Base-by-base conservation (phyloP, 2,888 invertebrate genomes). In the Stenolophus ochropezus region DNA sequence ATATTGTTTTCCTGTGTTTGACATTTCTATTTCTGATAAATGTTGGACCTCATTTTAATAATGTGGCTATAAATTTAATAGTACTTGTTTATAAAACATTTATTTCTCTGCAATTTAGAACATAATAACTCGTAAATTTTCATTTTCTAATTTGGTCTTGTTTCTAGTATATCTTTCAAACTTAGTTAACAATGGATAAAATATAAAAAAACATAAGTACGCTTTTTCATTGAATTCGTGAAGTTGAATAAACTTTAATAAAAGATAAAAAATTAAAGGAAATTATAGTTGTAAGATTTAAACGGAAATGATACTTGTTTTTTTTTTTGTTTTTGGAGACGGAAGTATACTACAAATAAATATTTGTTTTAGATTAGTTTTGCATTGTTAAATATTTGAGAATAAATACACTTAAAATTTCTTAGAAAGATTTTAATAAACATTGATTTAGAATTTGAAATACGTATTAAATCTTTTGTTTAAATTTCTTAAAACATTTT, bases 11-110 rank as follows among this genome's bases (percentile, higher is more conserved):
- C 14, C 25, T 25, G n/a, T 61, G 25, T 61, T 61, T 61, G 25
- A 27, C 25, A 23, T 61, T 23, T 61, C 25, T 20, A 8, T 56
- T 56, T 20, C 23, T 61, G 25, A 61, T 25, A 61, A 25, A 61
- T 61, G 25, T 11, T 61, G 61, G 23, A 25, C 25, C 25, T 61
- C 23, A 61, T 25, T 61, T 61, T 61, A 14, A 61, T 61, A 61
- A 61, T 61, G 61, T n/a, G 4, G 11, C n/a, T 14, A 61, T 61
- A 61, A 61, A 61, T 61, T n/a, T 61, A 61, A 61, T 61, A 25
- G 56, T 25, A 61, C 25, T 61, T 23, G 49, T 49, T 21, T 42
- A 73, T 73, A 49, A 21, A 73, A 73, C 73, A 23, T 21, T 33
- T 73, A 21, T 47, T 73, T 73, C 47, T 47, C 47, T n/a, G 18